phyloP scores from a whole-genome alignment of 2,113 vertebrate genomes.

The Urocynchramus pylzowi region DNA sequence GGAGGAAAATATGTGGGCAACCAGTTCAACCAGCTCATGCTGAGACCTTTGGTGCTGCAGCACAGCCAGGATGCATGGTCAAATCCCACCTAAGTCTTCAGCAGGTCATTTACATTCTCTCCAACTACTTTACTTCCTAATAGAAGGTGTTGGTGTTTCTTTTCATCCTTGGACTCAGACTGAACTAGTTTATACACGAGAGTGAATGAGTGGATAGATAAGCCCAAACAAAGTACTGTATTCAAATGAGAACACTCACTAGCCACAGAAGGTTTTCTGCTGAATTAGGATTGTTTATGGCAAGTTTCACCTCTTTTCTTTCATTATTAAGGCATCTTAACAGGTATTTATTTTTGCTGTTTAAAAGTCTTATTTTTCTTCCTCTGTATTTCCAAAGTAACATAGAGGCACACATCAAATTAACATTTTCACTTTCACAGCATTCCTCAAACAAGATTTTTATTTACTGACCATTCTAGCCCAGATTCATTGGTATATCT shows the following conservation, averaged over 20 bases:
- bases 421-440: neutral
- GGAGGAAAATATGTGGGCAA: neutral
- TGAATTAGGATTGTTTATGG: neutral
- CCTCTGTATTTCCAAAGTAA: neutral
- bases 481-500: neutral
- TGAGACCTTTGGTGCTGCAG: neutral
- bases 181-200: neutral
- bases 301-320: neutral
- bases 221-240: neutral
- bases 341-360: neutral
- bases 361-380: neutral
- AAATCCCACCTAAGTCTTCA: neutral
- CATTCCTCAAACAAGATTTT: neutral
- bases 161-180: neutral
- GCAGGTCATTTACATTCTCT: neutral
- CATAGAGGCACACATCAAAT: neutral
- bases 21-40: neutral
- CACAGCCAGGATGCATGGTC: neutral
- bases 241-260: neutral
- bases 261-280: neutral
- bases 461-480: neutral
- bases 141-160: neutral
- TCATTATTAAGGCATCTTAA: neutral
- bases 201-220: neutral
- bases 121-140: neutral